Base-by-base conservation (phyloP, 2,113 vertebrate species). In the Leptocoma aspasia region DNA sequence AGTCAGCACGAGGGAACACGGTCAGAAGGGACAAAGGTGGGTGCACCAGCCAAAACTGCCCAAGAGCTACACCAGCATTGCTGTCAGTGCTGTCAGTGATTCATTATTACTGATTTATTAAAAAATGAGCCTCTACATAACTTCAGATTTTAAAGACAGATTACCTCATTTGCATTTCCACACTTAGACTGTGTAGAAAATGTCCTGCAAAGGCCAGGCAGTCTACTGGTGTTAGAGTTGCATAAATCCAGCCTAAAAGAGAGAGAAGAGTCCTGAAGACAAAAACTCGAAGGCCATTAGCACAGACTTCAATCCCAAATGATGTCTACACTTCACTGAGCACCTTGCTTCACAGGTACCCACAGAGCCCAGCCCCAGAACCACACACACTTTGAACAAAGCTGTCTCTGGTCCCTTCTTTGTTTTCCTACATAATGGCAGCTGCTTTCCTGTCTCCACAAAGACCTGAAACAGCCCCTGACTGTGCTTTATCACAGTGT, bases 161-260 rank as follows among this genome's bases (percentile, higher is more conserved):
- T 92, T 94, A 99, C 99, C 99, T 99, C 99, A 99, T 99, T 97
- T 99, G 99, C 99, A 99, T 99, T 97, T 99, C 99, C 96, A 99
- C 98, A 6, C 98, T 99, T 87, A 99, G 97, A 95, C 99, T 99
- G 97, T 99, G 99, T 66, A 99, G 98, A 63, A 99, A 99, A 97
- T 99, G 99, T 92, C 99, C 99, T 31, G 99, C 98, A 94, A 99
- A 99, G 41, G 99, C 99, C 97, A 99, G 97, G 94, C 99, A 99
- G 98, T 99, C 99, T 61, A 99, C 99, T 3, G 99, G 99, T 35
- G 99, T 99, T 89, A 99, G 98, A 44, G 99, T 99, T 98, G 99
- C 99, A 80, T 99, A 99, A 96, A 99, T 99, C 99, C 99, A 99
- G 84, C 99, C 99, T 99, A 84, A 16, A 92, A 83, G 89, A 96